Evolutionary conservation across 1,140 invertebrate genomes (phyloP), one percentile per base, ranked within the genome.

Genomic region (Metaphire vulgaris): DNA sequence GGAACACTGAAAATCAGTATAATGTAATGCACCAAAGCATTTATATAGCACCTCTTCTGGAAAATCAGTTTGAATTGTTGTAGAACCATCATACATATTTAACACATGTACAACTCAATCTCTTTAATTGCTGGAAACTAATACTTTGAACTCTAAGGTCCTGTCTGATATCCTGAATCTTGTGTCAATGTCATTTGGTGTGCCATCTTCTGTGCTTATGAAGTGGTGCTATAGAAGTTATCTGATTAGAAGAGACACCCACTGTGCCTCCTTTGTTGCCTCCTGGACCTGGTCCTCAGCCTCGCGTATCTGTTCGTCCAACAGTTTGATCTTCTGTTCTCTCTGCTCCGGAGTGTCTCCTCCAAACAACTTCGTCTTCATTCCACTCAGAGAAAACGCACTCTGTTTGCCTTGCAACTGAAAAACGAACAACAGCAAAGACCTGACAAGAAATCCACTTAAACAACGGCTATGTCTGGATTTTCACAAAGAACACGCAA

Each of bases 271-370:
- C 76, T 88, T 87, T 72, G 89, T 89, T 15, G 89, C 87, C 76
- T 87, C 86, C 80, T 89, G 88, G 0, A 92, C 89, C 70, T 88
- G 86, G 69, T 86, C 85, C 78, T 90, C 88, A 66, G 90, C 89
- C 75, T 90, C 89, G 72, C 88, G 83, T 79, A 93, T 92, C 86
- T 91, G 91, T 80, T 91, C 88, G 82, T 93, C 91, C 30, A 93
- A 84, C 66, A 84, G 81, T 80, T 90, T 89, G 66, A 92, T 89
- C 86, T 91, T 91, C 76, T 90, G 85, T 83, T 93, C 92, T 72
- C 91, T 88, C 64, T 92, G 90, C 83, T 93, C 92, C 80, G 92
- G 92, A 0, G 92, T 91, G 79, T 93, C 92, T 0, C 91, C 90
- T 66, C 92, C 92, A 87, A 93, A 92, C 74, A 93, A 77, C 67